Percentiles rank a stretch among this genome's conserved stretches.
These are phyloP conservation scores for Bombus haemorrhoidalis DNA, from an alignment of 1,140 invertebrate genomes.

Conservation along the genomic window DNA sequence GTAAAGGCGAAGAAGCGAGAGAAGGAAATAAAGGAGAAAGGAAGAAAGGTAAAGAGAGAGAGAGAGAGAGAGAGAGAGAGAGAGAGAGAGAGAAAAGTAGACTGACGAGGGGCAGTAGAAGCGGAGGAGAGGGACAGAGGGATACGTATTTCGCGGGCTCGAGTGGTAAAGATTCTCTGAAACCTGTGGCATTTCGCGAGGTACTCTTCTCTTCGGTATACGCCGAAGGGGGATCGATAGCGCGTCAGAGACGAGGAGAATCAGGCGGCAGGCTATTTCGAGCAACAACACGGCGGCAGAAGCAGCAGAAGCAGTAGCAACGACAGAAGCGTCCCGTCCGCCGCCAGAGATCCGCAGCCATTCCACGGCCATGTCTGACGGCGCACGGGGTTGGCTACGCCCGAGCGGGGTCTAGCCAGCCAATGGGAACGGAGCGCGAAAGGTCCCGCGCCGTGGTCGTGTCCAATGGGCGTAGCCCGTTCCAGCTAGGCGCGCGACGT, in stretches of 20 bases:
- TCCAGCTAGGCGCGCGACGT: constrained; percentile 33
- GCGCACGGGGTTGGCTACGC: constrained; percentile 63
- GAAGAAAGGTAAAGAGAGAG: not conserved
- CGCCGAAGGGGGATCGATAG: constrained; percentile 67
- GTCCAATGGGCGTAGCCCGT: constrained; percentile 70
- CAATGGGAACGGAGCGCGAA: constrained; percentile 57
- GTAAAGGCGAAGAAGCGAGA: not conserved
- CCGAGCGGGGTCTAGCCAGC: constrained; percentile 50
- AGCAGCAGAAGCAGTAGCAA: constrained; percentile 62
- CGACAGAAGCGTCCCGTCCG: constrained; percentile 58
- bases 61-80: constrained; percentile 17
- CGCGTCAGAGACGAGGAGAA: constrained; percentile 61
- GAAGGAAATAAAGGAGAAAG: not conserved
- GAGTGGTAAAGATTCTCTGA: constrained; percentile 67
- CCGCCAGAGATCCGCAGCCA: constrained; percentile 72
- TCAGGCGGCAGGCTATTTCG: constrained; percentile 59
- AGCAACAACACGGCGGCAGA: constrained; percentile 49
- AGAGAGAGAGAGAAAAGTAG: constrained; percentile 3
- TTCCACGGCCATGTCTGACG: constrained; percentile 75
- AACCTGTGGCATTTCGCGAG: constrained; percentile 73
- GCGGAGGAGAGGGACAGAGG: not conserved
- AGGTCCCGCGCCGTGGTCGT: constrained; percentile 62
- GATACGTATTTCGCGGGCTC: constrained; percentile 58
- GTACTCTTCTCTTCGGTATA: constrained; percentile 55
- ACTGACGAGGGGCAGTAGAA: not conserved